phyloP scores from a whole-genome alignment of 2,113 vertebrate genomes.

The Mohoua ochrocephala region DNA sequence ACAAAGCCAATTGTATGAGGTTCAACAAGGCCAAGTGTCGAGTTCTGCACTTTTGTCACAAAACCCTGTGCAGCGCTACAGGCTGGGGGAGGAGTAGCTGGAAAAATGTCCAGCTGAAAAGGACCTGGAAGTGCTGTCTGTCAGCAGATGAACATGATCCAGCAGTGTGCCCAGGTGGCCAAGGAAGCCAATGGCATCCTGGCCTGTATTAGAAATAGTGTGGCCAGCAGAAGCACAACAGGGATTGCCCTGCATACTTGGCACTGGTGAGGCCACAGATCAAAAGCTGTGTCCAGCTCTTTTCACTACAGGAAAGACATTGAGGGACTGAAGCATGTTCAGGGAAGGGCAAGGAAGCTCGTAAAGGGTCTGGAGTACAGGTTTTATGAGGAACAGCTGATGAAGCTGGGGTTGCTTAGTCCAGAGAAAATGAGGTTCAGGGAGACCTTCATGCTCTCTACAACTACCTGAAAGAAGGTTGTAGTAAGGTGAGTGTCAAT shows the following conservation, averaged over 20 bases:
- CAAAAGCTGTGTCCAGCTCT: neutral
- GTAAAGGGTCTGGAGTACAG: neutral
- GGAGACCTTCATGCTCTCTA: neutral
- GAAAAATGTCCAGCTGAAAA: neutral
- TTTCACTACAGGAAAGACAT: neutral
- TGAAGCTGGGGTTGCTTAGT: neutral
- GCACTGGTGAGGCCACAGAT: neutral
- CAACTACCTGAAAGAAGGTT: neutral
- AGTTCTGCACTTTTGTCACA: neutral
- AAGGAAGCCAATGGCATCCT: neutral
- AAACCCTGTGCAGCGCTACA: neutral
- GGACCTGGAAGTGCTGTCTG: neutral
- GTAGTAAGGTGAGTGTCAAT: neutral
- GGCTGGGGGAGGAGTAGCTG: neutral
- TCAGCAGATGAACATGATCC: neutral
- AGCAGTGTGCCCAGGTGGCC: neutral
- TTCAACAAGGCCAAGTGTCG: neutral
- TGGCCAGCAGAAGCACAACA: neutral
- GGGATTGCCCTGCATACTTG: neutral
- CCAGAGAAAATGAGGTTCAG: neutral
- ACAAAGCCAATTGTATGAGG: neutral
- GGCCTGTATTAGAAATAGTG: neutral
- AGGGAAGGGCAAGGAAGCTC: neutral
- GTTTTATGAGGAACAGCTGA: neutral
- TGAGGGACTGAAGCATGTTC: neutral